Evolutionary conservation across 2,797 vertebrate species (phyloP).

Genomic region (Lutjanus argentimaculatus): DNA sequence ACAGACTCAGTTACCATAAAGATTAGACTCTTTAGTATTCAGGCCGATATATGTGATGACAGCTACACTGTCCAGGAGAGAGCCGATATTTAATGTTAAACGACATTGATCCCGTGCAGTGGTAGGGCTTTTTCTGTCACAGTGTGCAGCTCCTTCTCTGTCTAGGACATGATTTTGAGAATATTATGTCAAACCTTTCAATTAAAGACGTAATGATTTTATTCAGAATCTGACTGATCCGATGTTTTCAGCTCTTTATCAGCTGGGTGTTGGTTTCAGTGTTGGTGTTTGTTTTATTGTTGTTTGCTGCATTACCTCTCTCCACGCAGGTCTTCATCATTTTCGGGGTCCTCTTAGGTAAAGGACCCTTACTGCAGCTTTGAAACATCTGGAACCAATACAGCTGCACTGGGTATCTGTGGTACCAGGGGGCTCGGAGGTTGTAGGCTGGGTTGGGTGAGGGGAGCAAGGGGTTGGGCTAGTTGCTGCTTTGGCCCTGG

Average conservation of each 20-base stretch:
- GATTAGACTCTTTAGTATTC: slow-evolving; percentile 37
- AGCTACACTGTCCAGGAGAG: slow-evolving; percentile 33
- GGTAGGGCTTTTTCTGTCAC: slow-evolving; percentile 4
- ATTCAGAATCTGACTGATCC: not conserved
- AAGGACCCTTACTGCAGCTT: slow-evolving; percentile 69
- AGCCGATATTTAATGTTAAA: slow-evolving; percentile 38
- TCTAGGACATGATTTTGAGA: slow-evolving; percentile 17
- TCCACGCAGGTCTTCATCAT: slow-evolving; percentile 66
- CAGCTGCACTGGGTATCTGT: slow-evolving; percentile 81
- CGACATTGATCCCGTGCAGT: slow-evolving; percentile 30
- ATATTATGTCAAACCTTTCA: slow-evolving; percentile 5
- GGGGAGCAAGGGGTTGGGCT: slow-evolving; percentile 70
- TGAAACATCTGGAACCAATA: slow-evolving; percentile 90
- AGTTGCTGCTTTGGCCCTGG: slow-evolving; percentile 88
- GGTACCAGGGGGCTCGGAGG: slow-evolving; percentile 78
- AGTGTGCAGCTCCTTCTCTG: slow-evolving; percentile 5
- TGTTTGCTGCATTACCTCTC: slow-evolving; percentile 49
- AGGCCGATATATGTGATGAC: slow-evolving; percentile 53
- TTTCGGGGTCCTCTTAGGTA: slow-evolving; percentile 83
- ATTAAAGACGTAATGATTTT: not conserved
- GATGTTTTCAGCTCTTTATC: not conserved
- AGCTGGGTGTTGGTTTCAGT: not conserved
- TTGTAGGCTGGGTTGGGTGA: slow-evolving; percentile 61
- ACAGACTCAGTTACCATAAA: slow-evolving; percentile 12
- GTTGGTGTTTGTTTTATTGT: slow-evolving; percentile 34